These are phyloP conservation scores for Tachysurus fulvidraco DNA, from an alignment of 2,113 vertebrate species.

Conservation along the genomic window DNA sequence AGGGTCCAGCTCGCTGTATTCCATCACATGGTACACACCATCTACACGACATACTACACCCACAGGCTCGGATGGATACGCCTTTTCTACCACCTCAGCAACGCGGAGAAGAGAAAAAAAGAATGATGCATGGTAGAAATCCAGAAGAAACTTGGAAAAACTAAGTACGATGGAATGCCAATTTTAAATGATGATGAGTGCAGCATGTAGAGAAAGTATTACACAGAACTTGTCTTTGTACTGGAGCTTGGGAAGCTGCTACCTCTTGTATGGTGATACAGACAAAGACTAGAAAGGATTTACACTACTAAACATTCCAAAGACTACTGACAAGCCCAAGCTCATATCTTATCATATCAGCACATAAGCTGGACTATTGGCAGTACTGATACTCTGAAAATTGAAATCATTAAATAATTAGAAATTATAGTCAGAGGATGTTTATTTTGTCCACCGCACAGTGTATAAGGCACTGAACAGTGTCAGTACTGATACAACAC, in stretches of 20 bases:
- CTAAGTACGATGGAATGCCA: background rate
- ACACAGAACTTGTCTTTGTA: background rate
- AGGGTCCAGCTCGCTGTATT: conserved; percentile 87
- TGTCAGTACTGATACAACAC: too few relatives aligned
- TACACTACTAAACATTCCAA: too few relatives aligned
- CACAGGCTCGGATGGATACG: conserved; percentile 81
- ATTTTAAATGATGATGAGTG: background rate
- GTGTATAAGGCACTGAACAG: too few relatives aligned
- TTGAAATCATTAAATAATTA: too few relatives aligned
- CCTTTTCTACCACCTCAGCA: conserved; percentile 89
- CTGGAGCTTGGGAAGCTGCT: background rate
- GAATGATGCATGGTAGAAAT: background rate
- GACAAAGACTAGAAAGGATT: too few relatives aligned
- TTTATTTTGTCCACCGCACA: too few relatives aligned
- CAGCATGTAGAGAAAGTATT: background rate
- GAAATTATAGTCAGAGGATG: too few relatives aligned
- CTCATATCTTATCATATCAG: too few relatives aligned
- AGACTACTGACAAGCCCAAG: too few relatives aligned
- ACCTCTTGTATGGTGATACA: background rate
- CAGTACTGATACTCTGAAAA: too few relatives aligned
- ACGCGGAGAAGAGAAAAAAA: background rate
- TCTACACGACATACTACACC: conserved; percentile 88
- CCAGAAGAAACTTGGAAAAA: too few relatives aligned
- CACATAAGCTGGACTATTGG: too few relatives aligned
- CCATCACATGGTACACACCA: conserved; percentile 85